Evolutionary conservation across 2,797 vertebrate species (phyloP).

Genomic region (Sebastes elongatus): DNA sequence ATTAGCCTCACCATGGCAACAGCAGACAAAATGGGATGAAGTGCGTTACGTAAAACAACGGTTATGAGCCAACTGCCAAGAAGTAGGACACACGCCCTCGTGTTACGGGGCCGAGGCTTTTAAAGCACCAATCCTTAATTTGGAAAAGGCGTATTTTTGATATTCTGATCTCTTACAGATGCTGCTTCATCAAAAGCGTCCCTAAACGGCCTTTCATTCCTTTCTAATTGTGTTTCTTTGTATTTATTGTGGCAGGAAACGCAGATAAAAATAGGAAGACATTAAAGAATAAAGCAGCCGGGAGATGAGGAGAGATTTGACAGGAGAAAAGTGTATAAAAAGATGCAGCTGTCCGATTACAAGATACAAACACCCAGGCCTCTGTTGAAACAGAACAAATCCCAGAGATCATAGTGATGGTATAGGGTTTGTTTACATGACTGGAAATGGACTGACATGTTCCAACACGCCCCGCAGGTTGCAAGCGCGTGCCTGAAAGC

Average conservation of each 20-base stretch:
- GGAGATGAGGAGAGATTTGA: slow-evolving; percentile 19
- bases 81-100: slow-evolving; percentile 71
- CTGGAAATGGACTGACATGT: slow-evolving; percentile 29
- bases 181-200: background rate
- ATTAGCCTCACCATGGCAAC: slow-evolving; percentile 83
- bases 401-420: background rate
- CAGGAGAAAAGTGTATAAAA: background rate
- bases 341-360: background rate
- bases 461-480: slow-evolving; percentile 41
- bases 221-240: slow-evolving; percentile 14
- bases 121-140: slow-evolving; percentile 32
- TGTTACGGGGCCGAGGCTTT: slow-evolving; percentile 53
- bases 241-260: slow-evolving; percentile 10
- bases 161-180: slow-evolving; percentile 39
- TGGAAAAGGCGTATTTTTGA: background rate
- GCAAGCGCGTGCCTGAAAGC: slow-evolving; percentile 20
- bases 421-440: background rate
- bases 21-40: slow-evolving; percentile 76
- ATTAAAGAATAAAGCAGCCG: slow-evolving; percentile 8
- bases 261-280: slow-evolving; percentile 23
- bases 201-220: background rate
- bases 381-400: slow-evolving; percentile 7
- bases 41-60: slow-evolving; percentile 80
- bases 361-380: slow-evolving; percentile 3
- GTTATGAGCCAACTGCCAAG: slow-evolving; percentile 71